These are phyloP conservation scores for Tuberolachnus salignus DNA, from an alignment of 2,888 invertebrate genomes.

Conservation along the genomic window DNA sequence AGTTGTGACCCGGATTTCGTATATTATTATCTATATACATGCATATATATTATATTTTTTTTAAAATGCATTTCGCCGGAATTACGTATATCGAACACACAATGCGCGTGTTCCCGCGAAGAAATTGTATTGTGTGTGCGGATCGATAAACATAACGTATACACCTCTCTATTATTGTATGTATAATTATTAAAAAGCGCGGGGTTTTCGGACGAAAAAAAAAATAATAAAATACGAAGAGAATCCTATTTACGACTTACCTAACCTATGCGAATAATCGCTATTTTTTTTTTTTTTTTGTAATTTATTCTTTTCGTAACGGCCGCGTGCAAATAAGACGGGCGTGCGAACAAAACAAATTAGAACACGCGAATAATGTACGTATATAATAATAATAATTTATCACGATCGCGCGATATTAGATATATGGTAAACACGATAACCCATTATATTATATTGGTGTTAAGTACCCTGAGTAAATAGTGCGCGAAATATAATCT, in stretches of 20 bases:
- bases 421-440: not conserved
- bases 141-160: too few species aligned
- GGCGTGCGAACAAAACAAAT: not conserved
- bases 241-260: too few species aligned
- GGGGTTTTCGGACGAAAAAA: not conserved
- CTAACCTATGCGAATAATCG: not conserved
- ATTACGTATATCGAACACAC: too few species aligned
- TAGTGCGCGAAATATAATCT: constrained; percentile 20
- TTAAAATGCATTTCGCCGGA: not conserved
- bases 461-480: not conserved
- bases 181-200: not conserved
- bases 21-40: not conserved
- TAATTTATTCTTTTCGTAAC: constrained; percentile 11
- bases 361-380: not conserved
- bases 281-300: not conserved
- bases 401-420: not conserved
- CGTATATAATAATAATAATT: too few species aligned
- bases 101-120: not conserved
- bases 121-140: not conserved
- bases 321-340: not conserved
- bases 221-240: too few species aligned
- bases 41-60: too few species aligned
- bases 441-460: not conserved
- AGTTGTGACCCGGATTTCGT: constrained; percentile 8
- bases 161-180: too few species aligned